These are phyloP conservation scores for Matsumyia berberina DNA, from an alignment of 2,888 invertebrate species.

Conservation along the genomic window DNA sequence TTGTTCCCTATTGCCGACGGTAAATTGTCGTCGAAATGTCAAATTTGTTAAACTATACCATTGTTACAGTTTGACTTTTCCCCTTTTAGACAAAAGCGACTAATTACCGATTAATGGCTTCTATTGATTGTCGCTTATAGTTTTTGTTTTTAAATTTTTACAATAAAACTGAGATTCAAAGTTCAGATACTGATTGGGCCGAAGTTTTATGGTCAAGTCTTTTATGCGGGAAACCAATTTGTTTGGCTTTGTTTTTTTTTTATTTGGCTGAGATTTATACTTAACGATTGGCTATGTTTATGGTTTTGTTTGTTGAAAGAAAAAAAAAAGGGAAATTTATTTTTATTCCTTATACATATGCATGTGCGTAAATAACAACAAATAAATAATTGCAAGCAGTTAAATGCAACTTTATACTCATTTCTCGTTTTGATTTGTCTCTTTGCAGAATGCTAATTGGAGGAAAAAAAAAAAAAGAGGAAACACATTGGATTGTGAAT, in stretches of 20 bases:
- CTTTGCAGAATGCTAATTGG: conserved; percentile 31
- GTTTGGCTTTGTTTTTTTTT: background rate
- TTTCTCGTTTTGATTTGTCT: background rate
- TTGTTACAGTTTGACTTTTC: conserved; percentile 14
- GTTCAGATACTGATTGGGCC: conserved; percentile 16
- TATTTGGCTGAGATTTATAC: too few relatives aligned
- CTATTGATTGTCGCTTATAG: conserved; percentile 9
- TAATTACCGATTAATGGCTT: conserved; percentile 38
- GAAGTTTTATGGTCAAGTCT: conserved; percentile 8
- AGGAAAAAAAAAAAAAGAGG: background rate
- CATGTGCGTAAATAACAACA: background rate
- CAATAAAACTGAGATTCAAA: background rate
- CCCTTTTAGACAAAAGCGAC: conserved; percentile 20
- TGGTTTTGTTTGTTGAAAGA: conserved; percentile 12
- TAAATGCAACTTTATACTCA: conserved; percentile 1
- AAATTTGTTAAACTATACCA: background rate
- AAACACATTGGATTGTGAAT: background rate
- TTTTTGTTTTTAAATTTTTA: conserved; percentile 1
- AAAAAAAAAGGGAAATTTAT: too few relatives aligned
- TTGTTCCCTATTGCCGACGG: conserved; percentile 3
- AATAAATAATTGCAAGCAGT: background rate
- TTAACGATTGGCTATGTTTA: conserved; percentile 17
- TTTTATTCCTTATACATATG: background rate
- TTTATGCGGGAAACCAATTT: conserved; percentile 17
- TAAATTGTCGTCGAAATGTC: background rate